phyloP scores from a whole-genome alignment of 2,888 invertebrate species.

The Acronicta leporina region DNA sequence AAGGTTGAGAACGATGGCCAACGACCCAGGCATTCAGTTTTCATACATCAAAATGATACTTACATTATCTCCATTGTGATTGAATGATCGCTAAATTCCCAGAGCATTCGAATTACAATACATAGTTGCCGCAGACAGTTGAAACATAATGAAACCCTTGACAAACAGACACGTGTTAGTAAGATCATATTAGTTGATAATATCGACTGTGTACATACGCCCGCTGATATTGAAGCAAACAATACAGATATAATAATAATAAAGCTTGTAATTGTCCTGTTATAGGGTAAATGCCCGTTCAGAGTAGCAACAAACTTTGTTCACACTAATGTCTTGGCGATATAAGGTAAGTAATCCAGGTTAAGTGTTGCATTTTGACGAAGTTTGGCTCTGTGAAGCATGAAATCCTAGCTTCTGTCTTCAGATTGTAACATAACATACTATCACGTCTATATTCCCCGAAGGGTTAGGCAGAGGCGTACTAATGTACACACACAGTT shows the following conservation, averaged over 20 bases:
- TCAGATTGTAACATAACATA: too few species aligned
- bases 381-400: too few species aligned
- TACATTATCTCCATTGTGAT: slow-evolving; percentile 6
- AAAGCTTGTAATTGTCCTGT: neutral
- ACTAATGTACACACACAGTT: too few species aligned
- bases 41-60: slow-evolving; percentile 1
- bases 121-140: slow-evolving; percentile 15
- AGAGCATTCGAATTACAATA: slow-evolving; percentile 23
- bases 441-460: too few species aligned
- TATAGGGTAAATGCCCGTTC: neutral
- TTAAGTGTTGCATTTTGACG: too few species aligned
- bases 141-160: slow-evolving; percentile 41
- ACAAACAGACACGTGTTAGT: slow-evolving; percentile 37
- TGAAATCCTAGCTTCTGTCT: too few species aligned
- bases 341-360: too few species aligned
- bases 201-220: slow-evolving; percentile 24
- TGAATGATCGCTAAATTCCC: slow-evolving; percentile 24
- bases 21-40: neutral
- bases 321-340: too few species aligned
- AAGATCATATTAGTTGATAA: slow-evolving; percentile 37
- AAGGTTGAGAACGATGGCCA: too few species aligned
- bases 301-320: neutral
- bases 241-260: neutral
- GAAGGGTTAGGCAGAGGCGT: too few species aligned
- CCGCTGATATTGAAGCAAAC: slow-evolving; percentile 14